Percentiles rank a stretch among this genome's conserved stretches.
These are phyloP conservation scores for Idaea aversata DNA, from an alignment of 2,888 invertebrate genomes.

Conservation along the genomic window DNA sequence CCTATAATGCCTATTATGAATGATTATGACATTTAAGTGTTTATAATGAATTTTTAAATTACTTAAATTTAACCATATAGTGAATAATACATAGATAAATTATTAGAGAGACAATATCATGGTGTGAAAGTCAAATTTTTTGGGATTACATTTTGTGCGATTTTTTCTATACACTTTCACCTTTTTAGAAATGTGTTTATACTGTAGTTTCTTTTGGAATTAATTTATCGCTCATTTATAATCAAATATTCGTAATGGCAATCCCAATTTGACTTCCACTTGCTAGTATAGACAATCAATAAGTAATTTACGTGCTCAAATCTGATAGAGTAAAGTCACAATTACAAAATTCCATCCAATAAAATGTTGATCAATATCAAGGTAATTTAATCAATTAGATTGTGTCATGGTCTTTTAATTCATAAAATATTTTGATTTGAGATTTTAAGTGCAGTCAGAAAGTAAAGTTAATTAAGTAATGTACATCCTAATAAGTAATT, in stretches of 20 bases:
- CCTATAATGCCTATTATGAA: slow-evolving; percentile 73
- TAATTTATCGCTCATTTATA: slow-evolving; percentile 19
- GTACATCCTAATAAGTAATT: slow-evolving; percentile 20
- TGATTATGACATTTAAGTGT: slow-evolving; percentile 76
- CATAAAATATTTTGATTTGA: slow-evolving; percentile 56
- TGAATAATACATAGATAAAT: slow-evolving; percentile 70
- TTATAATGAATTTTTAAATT: slow-evolving; percentile 70
- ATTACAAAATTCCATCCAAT: slow-evolving; percentile 56
- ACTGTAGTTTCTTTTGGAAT: slow-evolving; percentile 16
- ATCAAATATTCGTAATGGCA: slow-evolving; percentile 16
- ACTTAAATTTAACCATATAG: slow-evolving; percentile 78
- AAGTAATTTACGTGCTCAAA: slow-evolving; percentile 52
- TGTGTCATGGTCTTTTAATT: slow-evolving; percentile 67
- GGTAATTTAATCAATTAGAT: slow-evolving; percentile 48
- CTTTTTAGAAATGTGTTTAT: slow-evolving; percentile 19
- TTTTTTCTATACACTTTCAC: slow-evolving; percentile 14
- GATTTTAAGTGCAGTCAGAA: slow-evolving; percentile 32
- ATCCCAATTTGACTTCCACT: slow-evolving; percentile 54
- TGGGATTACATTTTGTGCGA: slow-evolving; percentile 42
- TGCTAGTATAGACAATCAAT: slow-evolving; percentile 47
- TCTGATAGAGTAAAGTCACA: slow-evolving; percentile 58
- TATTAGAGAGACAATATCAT: slow-evolving; percentile 77
- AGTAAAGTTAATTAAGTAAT: slow-evolving; percentile 11
- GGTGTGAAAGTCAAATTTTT: slow-evolving; percentile 58
- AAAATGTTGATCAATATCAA: slow-evolving; percentile 74